Evolutionary conservation across 1,140 invertebrate species (phyloP), one percentile per base, ranked within the genome.

Genomic region (Danaus melanippus): DNA sequence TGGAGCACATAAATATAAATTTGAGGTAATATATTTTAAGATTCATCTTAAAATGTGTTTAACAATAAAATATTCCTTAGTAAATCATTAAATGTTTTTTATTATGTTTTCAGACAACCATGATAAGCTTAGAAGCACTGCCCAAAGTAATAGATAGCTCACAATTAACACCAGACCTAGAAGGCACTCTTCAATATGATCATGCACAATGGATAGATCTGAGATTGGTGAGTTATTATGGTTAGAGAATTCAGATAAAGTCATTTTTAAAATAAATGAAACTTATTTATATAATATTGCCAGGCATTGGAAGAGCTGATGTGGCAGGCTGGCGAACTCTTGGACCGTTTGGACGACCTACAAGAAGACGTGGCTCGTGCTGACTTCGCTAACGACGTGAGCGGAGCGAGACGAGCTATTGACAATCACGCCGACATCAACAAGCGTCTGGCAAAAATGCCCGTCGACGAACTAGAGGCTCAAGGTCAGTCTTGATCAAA

Each of bases 1-100:
- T 73, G 96, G 95, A 69, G 97, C 95, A 88, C 95, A 97, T 80
- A 99, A 99, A 90, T 99, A 98, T 89, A 98, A 97, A 88, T 99
- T 99, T 91, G 97, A 99, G 91, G 96, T 97, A 89, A 91, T 84
- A 43, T 51, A 51, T 15, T 43, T 17, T 17, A 10, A 50, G 8
- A 12, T 12, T 10, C 8, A 21, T 10, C 8, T 21, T 17, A 15
- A 10, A 15, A 47, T 46, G 32, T 40, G 4, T 32, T 9, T 8
- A 32, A 11, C 11, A 11, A 15, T 46, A 12, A 46, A 5, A 46
- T 46, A 39, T 42, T 4, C 1, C 8, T 17, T 56, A 43, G 40
- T 46, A 8, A 54, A 49, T 46, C 42, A 42, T 41, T 49, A 42
- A 12, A 43, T 44, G 44, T 56, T 41, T 54, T 32, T 64, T 76